phyloP scores from a whole-genome alignment of 2,888 invertebrate genomes.

The Phengaris alcon region DNA sequence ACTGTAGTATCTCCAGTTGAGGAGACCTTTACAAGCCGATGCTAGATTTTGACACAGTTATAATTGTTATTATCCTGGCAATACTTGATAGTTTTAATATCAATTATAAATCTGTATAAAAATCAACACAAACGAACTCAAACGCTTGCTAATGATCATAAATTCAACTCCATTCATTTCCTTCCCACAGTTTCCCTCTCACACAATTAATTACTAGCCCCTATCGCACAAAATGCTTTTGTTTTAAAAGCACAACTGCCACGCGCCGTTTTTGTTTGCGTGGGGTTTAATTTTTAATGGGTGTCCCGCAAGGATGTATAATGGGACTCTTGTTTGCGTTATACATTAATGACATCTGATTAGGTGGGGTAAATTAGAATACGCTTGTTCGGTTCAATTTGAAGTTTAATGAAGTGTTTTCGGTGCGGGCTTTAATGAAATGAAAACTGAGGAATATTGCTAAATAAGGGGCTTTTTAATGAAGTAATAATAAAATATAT shows the following conservation, averaged over 20 bases:
- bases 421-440: conserved; percentile 3
- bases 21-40: not conserved
- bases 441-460: not conserved
- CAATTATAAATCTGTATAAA: not conserved
- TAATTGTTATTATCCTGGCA: too few relatives aligned
- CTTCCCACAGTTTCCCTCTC: conserved; percentile 8
- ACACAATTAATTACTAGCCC: conserved; percentile 16
- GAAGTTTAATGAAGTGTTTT: not conserved
- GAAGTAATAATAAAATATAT: not conserved
- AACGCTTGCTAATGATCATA: not conserved
- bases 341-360: conserved; percentile 32
- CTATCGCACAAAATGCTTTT: conserved; percentile 14
- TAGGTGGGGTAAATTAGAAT: conserved; percentile 27
- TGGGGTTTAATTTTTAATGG: conserved; percentile 7
- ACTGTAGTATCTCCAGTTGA: not conserved
- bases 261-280: conserved; percentile 16
- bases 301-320: conserved; percentile 10
- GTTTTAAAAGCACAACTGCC: conserved; percentile 19
- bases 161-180: not conserved
- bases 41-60: not conserved
- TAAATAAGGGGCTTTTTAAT: not conserved
- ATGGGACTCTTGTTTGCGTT: conserved; percentile 9
- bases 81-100: too few relatives aligned
- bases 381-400: conserved; percentile 14
- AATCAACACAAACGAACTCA: conserved; percentile 1